Evolutionary conservation across 2,113 vertebrate genomes (phyloP), one percentile per base, ranked within the genome.

Genomic region (Pontoporia blainvillei): DNA sequence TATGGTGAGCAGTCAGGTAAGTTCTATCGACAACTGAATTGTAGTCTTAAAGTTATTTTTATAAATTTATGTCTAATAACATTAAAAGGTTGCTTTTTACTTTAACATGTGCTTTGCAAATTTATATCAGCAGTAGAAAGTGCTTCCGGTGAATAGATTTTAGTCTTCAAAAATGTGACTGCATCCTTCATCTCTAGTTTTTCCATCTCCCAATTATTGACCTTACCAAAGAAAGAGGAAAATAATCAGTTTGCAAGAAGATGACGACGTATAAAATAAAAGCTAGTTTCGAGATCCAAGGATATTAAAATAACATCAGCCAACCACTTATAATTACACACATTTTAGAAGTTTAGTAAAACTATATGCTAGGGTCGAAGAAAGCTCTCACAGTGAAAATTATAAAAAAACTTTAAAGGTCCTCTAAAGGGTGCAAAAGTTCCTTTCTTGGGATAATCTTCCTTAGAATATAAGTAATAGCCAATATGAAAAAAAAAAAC

Each of bases 141-240:
- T 57, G 36, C 34, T 96, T 98, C 94, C 72, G 78, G 34, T 83
- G 97, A 98, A 95, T 98, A 99, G 88, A 99, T 98, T 88, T 75
- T 97, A 64, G 4, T 82, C 97, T 98, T 99, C 76, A 99, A 96
- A 94, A 98, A 96, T 8, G 98, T 79, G 1, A 96, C 46, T 31
- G 97, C 98, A 36, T 98, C 81, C 18, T 98, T 96, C 36, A 98
- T 96, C 41, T 97, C 96, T 86, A 99, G 93, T 61, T 97, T 98
- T 64, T 98, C 97, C 97, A 99, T 98, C 90, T 98, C 98, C 85
- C 97, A 98, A 76, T 98, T 98, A 0, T 78, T 96, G 36, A 99
- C 95, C 99, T 99, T 93, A 41, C 23, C 71, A 66, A 71, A 81
- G 52, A 97, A 94, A 75, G 27, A 96, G 79, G 57, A 85, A 72